Evolutionary conservation across 2,797 vertebrate species (phyloP), one percentile per base, ranked within the genome.

Genomic region (Hirundo rustica): DNA sequence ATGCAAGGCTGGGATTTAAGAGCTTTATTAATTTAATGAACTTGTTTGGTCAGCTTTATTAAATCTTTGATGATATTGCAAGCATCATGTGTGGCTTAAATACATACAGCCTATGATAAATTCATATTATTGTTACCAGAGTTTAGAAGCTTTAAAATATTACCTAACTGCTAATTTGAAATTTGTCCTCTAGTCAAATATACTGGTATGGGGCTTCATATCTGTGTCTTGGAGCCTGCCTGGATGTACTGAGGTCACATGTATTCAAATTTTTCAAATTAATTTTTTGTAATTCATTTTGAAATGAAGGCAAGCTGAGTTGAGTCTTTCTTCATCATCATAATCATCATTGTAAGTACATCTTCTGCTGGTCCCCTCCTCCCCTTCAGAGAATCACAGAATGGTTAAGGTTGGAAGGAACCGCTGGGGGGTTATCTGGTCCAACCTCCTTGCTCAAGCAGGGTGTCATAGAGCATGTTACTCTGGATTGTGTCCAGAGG

Each of bases 21-120:
- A 65, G 40, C 4, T 95, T 96, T 67, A 73, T 93, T 92, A 80
- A 51, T 87, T 83, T 74, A 45, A 54, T 84, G 26, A 89, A 48
- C 32, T 81, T 47, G 64, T 5, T 47, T 62, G 89, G 53, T 92
- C 48, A 84, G 77, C 30, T 91, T 97, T 86, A 94, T 95, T 91
- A 95, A 96, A 66, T 70, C 66, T 85, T 97, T 95, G 32, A 62
- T 84, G 68, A 92, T 80, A n/a, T 88, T 93, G 7, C 32, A 95
- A 79, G 53, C 5, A 6, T 73, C 5, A 6, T 71, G 62, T 75
- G 51, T 72, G 11, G 19, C 65, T 88, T 72, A 89, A 62, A 79
- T 51, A 30, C 36, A 79, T n/a, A 42, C 5, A 91, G 26, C 13
- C 42, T 71, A 72, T 78, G 38, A 29, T 60, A 77, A 84, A 83